Conservation (phyloP, 2,113 vertebrate genomes). For the Falco punctatus region DNA sequence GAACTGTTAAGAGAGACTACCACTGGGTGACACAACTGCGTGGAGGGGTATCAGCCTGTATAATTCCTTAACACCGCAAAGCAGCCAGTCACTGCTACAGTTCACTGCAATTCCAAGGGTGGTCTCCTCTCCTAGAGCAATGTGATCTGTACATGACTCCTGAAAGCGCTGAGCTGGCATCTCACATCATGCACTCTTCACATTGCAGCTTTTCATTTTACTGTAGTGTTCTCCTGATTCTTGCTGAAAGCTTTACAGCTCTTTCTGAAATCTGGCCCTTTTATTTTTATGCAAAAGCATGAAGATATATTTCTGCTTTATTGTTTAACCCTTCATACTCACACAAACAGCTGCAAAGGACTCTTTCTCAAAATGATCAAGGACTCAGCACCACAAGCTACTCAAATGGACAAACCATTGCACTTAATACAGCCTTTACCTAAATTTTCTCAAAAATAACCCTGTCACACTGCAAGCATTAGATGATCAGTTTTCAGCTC, state of each 20-base stretch:
- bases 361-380: background rate
- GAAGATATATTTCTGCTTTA: background rate
- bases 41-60: background rate
- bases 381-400: background rate
- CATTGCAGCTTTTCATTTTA: constrained; percentile 37
- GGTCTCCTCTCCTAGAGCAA: background rate
- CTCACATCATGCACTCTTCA: background rate
- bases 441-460: background rate
- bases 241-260: constrained; percentile 13
- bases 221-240: background rate
- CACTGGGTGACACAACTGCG: accelerated
- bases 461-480: accelerated
- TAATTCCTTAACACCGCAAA: background rate
- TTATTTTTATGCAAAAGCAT: constrained; percentile 4
- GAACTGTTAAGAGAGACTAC: background rate
- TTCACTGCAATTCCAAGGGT: background rate
- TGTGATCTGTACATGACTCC: background rate
- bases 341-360: background rate
- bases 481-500: background rate
- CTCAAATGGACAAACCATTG: background rate
- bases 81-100: background rate
- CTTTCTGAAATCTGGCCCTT: constrained; percentile 4
- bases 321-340: constrained; percentile 1
- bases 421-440: background rate
- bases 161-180: constrained; percentile 23